Percentiles rank a stretch among this genome's conserved stretches.
These are phyloP conservation scores for Athetis lepigone DNA, from an alignment of 2,888 invertebrate species.

Conservation along the genomic window DNA sequence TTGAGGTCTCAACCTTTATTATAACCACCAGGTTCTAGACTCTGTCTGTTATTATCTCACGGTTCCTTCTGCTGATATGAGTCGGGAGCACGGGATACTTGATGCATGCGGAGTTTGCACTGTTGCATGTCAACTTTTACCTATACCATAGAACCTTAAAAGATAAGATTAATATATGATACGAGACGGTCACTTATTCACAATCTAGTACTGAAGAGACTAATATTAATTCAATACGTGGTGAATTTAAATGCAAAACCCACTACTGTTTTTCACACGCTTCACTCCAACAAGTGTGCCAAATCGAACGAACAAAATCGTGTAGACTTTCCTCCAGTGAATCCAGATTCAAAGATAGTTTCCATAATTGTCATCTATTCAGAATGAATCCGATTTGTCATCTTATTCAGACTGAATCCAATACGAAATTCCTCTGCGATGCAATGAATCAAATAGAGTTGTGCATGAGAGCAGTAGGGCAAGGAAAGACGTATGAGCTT, in stretches of 20 bases:
- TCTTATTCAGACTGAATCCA: slow-evolving; percentile 25
- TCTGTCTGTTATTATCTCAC: too few relatives aligned
- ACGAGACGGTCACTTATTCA: too few relatives aligned
- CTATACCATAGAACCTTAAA: too few relatives aligned
- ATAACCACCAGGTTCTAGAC: too few relatives aligned
- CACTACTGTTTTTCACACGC: neutral
- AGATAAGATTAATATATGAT: too few relatives aligned
- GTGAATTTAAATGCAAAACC: neutral
- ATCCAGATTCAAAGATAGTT: slow-evolving; percentile 4
- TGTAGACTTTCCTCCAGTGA: slow-evolving; percentile 11
- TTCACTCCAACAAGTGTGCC: slow-evolving; percentile 16
- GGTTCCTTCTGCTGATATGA: too few relatives aligned
- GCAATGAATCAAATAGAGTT: slow-evolving; percentile 20
- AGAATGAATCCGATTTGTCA: neutral
- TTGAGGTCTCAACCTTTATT: too few relatives aligned
- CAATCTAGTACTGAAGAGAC: too few relatives aligned
- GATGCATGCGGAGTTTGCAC: too few relatives aligned
- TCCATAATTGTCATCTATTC: slow-evolving; percentile 1
- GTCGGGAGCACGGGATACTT: too few relatives aligned
- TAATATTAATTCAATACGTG: neutral
- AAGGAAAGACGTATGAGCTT: neutral
- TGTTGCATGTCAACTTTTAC: too few relatives aligned
- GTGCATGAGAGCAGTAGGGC: slow-evolving; percentile 8
- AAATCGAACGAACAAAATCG: slow-evolving; percentile 19
- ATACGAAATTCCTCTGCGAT: neutral